Evolutionary conservation across 2,888 invertebrate genomes (phyloP), one percentile per base, ranked within the genome.

Genomic region (Pollenia angustigena): DNA sequence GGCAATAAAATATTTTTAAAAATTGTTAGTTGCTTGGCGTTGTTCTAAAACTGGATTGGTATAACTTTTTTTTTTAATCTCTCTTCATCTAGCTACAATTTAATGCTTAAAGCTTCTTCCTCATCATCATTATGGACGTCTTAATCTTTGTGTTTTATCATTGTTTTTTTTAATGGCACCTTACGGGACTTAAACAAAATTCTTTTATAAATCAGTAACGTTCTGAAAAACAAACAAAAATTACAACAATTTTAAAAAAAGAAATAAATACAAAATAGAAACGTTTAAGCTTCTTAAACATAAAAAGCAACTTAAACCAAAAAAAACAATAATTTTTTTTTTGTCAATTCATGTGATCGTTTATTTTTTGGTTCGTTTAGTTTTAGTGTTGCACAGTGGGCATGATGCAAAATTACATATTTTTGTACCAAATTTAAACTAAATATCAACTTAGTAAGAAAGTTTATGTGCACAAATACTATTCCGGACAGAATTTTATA

Each of bases 311-410:
- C 54, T 78, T 64, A 69, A 50, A 71, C 44, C 54, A 56, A 64
- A 66, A 58, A 23, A 64, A 42, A 54, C 12, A 16, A 50, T 42
- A n/a, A 6, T 32, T 16, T 12, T 16, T 50, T 60, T 74, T 74
- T 72, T 84, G 79, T 79, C 72, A 84, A 74, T 82, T 75, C 75
- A 75, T 75, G 75, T 60, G 75, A 82, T 69, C 50, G 71, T 60
- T 83, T 78, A 8, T 14, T 54, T 54, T 62, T 75, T 80, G 84
- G 54, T 85, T 74, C 79, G 84, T 80, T 85, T 66, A 78, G 56
- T 78, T 78, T 83, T 52, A 54, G 58, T 85, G 84, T 14, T 54
- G 72, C 58, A 84, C 84, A 76, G 82, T 82, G 82, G 81, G 44
- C 18, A 8, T n/a, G 46, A 3, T 16, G 18, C 18, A 18, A n/a